These are phyloP conservation scores for Nomada flava DNA, from an alignment of 2,888 invertebrate species.

Conservation along the genomic window DNA sequence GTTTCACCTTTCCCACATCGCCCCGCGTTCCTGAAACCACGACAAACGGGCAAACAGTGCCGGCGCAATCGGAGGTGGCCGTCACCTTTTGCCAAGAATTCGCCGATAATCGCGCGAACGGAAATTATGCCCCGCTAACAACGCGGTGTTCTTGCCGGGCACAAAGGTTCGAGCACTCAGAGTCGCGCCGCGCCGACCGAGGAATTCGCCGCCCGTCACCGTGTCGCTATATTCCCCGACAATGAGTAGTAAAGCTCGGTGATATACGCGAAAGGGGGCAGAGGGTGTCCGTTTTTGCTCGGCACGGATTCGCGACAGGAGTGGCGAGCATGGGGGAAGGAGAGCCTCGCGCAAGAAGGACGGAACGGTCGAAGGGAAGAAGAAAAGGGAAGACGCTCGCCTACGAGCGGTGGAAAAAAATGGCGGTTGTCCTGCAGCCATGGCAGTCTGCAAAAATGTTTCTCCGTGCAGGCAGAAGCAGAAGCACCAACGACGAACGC, in stretches of 20 bases:
- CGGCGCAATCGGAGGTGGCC: constrained; percentile 43
- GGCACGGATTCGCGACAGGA: constrained; percentile 26
- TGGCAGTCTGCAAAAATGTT: constrained; percentile 76
- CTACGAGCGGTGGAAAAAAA: constrained; percentile 61
- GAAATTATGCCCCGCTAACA: constrained; percentile 62
- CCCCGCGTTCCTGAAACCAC: neutral
- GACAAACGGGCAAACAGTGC: neutral
- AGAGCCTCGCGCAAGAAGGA: constrained; percentile 30
- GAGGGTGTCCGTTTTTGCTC: constrained; percentile 52
- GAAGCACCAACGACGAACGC: constrained; percentile 68
- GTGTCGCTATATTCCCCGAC: constrained; percentile 69
- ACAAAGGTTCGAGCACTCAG: constrained; percentile 30
- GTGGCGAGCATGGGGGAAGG: constrained; percentile 17
- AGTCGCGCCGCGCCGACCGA: constrained; percentile 36
- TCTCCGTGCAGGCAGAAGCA: constrained; percentile 61
- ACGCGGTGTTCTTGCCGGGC: constrained; percentile 57
- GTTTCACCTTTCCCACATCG: neutral
- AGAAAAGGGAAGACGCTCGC: constrained; percentile 50
- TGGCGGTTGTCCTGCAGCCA: constrained; percentile 69
- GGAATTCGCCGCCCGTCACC: constrained; percentile 66
- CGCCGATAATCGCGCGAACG: constrained; percentile 56
- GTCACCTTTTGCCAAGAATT: constrained; percentile 39
- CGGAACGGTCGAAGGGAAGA: neutral
- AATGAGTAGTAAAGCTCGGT: constrained; percentile 73
- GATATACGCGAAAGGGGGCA: constrained; percentile 64